Percentiles rank a stretch among this genome's conserved stretches.
phyloP scores from a whole-genome alignment of 2,888 invertebrate species.

The Cheilosia vernalis region DNA sequence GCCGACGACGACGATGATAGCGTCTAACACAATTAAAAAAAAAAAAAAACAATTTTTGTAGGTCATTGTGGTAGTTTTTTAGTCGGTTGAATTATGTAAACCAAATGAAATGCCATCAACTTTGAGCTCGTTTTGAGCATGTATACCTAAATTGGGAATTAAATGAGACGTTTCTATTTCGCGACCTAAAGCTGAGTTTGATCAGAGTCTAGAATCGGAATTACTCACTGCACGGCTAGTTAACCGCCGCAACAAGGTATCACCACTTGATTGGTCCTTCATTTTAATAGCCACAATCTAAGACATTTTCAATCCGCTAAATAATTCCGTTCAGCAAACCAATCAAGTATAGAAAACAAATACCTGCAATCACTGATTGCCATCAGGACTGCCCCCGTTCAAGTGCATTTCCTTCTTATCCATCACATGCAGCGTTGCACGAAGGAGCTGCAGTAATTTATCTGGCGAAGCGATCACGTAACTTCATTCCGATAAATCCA shows the following conservation, averaged over 20 bases:
- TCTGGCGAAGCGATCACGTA: conserved; percentile 55
- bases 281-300: too few species aligned
- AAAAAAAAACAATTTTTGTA: background rate
- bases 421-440: background rate
- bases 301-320: background rate
- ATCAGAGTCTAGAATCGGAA: too few species aligned
- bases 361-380: conserved; percentile 19
- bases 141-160: too few species aligned
- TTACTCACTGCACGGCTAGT: too few species aligned
- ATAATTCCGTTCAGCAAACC: conserved; percentile 1
- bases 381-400: background rate
- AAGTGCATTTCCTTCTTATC: conserved; percentile 1
- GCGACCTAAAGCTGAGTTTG: too few species aligned
- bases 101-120: too few species aligned
- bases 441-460: conserved; percentile 22
- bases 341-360: conserved; percentile 14
- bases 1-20: background rate
- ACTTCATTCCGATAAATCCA: conserved; percentile 50
- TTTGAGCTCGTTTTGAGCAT: too few species aligned
- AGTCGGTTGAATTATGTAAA: too few species aligned
- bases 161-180: too few species aligned
- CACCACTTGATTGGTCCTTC: too few species aligned
- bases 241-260: too few species aligned
- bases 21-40: background rate
- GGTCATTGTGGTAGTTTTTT: background rate